A percentile compares a stretch with the other conserved stretches of the same genome.
Evolutionary conservation across 1,140 invertebrate genomes (phyloP).

Genomic region (Brachionus angularis): DNA sequence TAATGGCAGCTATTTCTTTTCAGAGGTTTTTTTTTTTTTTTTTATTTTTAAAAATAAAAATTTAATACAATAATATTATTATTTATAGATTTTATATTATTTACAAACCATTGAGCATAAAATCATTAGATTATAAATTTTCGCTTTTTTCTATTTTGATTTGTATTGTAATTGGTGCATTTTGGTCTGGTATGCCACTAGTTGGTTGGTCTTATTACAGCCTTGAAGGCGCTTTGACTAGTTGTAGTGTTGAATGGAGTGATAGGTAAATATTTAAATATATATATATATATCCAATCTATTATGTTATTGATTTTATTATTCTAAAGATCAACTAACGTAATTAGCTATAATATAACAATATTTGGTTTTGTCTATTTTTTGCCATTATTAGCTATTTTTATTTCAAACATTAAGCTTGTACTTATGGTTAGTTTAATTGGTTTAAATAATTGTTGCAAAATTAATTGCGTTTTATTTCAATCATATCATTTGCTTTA

Average conservation of each 20-base stretch:
- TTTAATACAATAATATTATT: not conserved
- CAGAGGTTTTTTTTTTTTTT: not conserved
- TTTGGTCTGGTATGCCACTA: constrained; percentile 7
- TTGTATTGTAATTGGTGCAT: not conserved
- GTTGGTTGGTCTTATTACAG: constrained; percentile 35
- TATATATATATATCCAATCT: no score
- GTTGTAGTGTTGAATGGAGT: constrained; percentile 43
- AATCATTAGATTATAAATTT: not conserved
- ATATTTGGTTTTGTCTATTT: constrained; percentile 39
- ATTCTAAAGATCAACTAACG: not conserved
- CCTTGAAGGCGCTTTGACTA: constrained; percentile 28
- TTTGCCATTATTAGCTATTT: constrained; percentile 4
- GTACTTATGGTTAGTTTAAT: constrained; percentile 22
- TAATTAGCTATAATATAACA: constrained; percentile 37
- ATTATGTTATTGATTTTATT: no score
- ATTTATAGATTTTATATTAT: not conserved
- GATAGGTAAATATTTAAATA: not conserved
- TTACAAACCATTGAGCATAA: constrained; percentile 13
- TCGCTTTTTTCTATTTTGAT: not conserved
- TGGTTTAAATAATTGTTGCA: no score
- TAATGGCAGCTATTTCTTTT: constrained; percentile 27
- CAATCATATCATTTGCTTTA: no score
- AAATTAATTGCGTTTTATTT: no score
- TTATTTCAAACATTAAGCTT: constrained; percentile 9
- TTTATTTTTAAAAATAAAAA: not conserved